Percentiles rank a stretch among this genome's conserved stretches.
Evolutionary conservation across 2,888 invertebrate genomes (phyloP).

Genomic region (Callimorpha dominula): DNA sequence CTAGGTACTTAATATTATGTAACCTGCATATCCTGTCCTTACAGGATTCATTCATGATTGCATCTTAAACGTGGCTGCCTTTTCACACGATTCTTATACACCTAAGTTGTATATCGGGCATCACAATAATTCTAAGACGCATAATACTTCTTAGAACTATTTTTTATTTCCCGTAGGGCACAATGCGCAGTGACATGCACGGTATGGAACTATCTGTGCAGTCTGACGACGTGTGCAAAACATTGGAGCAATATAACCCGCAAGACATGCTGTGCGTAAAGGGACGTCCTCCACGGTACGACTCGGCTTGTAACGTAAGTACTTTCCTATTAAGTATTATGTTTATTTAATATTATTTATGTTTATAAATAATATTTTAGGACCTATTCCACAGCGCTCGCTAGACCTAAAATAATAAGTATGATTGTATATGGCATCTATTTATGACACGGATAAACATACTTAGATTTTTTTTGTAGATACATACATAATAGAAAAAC

Average conservation of each 20-base stretch:
- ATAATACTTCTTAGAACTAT: background rate
- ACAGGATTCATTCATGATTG: no score
- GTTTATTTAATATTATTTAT: no score
- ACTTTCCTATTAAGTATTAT: background rate
- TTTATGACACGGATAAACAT: no score
- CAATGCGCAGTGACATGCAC: conserved; percentile 80
- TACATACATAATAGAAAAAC: no score
- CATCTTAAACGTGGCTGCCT: no score
- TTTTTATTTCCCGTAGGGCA: conserved; percentile 60
- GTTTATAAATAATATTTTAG: no score
- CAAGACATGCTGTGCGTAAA: conserved; percentile 77
- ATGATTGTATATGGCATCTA: no score
- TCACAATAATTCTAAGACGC: background rate
- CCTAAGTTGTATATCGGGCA: background rate
- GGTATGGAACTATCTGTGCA: conserved; percentile 71
- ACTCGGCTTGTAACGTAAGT: conserved; percentile 82
- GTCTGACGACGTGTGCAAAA: conserved; percentile 61
- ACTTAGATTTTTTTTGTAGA: no score
- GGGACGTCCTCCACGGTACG: conserved; percentile 70
- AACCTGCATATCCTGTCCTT: no score
- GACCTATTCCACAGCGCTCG: no score
- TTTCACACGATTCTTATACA: background rate
- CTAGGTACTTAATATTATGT: no score
- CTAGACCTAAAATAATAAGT: no score
- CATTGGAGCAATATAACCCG: conserved; percentile 66